A percentile compares a stretch with the other conserved stretches of the same genome.
phyloP scores from a whole-genome alignment of 2,888 invertebrate genomes.

The Anodontia alba region DNA sequence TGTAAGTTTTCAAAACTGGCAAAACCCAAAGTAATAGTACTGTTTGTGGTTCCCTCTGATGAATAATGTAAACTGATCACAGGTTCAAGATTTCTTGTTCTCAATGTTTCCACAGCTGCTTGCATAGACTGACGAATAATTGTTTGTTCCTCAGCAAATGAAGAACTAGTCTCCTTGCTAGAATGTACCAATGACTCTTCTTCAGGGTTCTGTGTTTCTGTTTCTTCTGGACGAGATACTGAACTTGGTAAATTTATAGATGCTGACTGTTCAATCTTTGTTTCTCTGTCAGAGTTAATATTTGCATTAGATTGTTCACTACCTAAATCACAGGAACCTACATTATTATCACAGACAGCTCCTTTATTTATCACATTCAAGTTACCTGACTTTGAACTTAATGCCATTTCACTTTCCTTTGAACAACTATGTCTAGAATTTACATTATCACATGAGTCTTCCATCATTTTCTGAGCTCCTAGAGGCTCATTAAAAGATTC shows the following conservation, averaged over 20 bases:
- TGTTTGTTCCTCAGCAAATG: background rate
- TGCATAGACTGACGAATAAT: conserved; percentile 34
- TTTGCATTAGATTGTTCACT: background rate
- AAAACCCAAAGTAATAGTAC: conserved; percentile 85
- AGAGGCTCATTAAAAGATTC: background rate
- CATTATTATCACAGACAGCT: background rate
- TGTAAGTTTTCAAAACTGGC: conserved; percentile 61
- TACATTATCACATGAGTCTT: background rate
- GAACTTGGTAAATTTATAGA: background rate
- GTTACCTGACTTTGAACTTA: background rate
- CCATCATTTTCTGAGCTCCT: background rate
- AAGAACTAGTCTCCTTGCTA: background rate
- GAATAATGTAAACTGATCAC: conserved; percentile 88
- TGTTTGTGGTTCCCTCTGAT: conserved; percentile 88
- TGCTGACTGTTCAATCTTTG: background rate
- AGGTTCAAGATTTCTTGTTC: conserved; percentile 86
- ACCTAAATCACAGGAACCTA: background rate
- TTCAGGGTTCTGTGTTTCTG: background rate
- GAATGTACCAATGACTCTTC: background rate
- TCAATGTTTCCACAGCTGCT: conserved; percentile 49
- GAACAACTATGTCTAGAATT: background rate
- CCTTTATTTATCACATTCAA: background rate
- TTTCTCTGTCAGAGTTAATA: background rate
- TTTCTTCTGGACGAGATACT: background rate
- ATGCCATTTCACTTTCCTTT: background rate